Evolutionary conservation across 35 echinoderm and acorn worm species (phyloP), one percentile per base, ranked within the genome.

Genomic region (Apostichopus parvimensis): DNA sequence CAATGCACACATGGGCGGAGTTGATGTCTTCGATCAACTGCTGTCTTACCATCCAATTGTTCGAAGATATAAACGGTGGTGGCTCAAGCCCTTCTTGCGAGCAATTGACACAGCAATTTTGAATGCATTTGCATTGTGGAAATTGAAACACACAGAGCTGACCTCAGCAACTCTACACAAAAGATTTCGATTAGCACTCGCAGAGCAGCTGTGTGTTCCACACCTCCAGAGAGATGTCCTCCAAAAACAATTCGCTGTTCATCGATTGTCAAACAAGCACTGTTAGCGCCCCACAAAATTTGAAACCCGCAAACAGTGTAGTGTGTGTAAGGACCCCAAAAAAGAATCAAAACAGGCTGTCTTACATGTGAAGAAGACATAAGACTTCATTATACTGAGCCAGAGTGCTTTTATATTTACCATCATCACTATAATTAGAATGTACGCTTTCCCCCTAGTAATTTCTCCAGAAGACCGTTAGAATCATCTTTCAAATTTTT

Each of bases 101-200:
- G 65, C 22, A 59, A 66, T 87, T 87, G 56, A 68, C 58, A 87
- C n/a, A 4, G 85, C 56, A 70, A 45, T 88, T 28, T 88, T 88
- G 61, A 88, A 88, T 88, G 59, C 66, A 53, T 12, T 70, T 8
- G 86, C 86, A 88, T 22, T 88, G 86, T 88, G 62, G 58, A 88
- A 70, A 28, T 26, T 88, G 59, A 88, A 88, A 71, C 62, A 88
- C 15, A 15, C 20, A 18, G n/a, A 21, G 20, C 22, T 25, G 13
- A 54, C 54, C 25, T 0, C 7, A 87, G 17, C 8, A 11, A 22
- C 18, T 23, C 24, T 25, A 25, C 57, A 61, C 62, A 87, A 87
- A 65, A 11, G 15, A 13, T 25, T 25, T 25, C 24, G 24, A 25
- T 25, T 25, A 25, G 24, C 24, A 25, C 24, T 25, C 24, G 24